Conservation (phyloP, 2,888 invertebrate genomes). For the Plebejus argus region DNA sequence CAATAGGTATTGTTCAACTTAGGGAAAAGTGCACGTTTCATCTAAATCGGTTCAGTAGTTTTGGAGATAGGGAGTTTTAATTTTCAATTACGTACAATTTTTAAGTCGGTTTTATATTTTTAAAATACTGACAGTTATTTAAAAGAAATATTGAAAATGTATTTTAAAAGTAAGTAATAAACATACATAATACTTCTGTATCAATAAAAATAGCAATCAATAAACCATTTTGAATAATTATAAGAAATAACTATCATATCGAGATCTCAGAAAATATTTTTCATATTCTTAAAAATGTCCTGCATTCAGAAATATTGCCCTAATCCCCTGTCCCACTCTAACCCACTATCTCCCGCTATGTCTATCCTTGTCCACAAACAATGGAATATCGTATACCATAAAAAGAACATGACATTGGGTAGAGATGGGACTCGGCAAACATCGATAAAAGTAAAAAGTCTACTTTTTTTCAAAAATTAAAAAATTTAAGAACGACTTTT, state of each 20-base stretch:
- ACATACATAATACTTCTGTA: too few relatives aligned
- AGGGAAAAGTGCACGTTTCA: too few relatives aligned
- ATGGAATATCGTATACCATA: slow-evolving; percentile 72
- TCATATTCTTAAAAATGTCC: slow-evolving; percentile 30
- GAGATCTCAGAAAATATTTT: slow-evolving; percentile 30
- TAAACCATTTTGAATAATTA: slow-evolving; percentile 22
- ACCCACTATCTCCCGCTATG: slow-evolving; percentile 45
- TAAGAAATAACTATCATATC: slow-evolving; percentile 18
- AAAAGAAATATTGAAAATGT: background rate
- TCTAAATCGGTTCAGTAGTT: too few relatives aligned
- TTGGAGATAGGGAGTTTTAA: too few relatives aligned
- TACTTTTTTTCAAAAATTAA: background rate
- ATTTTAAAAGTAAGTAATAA: background rate
- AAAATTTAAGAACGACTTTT: too few relatives aligned
- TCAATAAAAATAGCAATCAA: background rate
- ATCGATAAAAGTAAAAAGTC: slow-evolving; percentile 53
- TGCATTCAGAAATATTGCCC: slow-evolving; percentile 39
- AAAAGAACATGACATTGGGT: slow-evolving; percentile 64
- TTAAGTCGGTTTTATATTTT: too few relatives aligned
- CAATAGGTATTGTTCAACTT: too few relatives aligned
- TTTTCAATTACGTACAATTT: too few relatives aligned
- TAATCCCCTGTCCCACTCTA: slow-evolving; percentile 52
- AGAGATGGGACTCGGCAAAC: slow-evolving; percentile 51
- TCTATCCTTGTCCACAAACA: slow-evolving; percentile 73
- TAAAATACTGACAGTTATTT: too few relatives aligned